Percentiles rank a stretch among this genome's conserved stretches.
These are phyloP conservation scores for Picus viridis DNA, from an alignment of 2,797 vertebrate species.

Conservation along the genomic window DNA sequence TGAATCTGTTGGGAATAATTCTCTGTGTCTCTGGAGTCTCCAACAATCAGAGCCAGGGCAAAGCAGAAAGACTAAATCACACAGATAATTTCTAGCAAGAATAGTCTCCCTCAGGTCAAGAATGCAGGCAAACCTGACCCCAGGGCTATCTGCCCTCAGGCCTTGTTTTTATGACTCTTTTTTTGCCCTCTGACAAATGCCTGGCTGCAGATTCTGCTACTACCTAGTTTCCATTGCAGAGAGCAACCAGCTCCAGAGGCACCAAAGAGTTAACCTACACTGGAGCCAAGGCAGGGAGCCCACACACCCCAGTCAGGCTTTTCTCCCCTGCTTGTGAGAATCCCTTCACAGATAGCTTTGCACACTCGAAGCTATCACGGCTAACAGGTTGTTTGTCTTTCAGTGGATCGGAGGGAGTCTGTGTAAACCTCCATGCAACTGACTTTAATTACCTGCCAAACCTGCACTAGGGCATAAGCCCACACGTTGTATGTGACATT, in stretches of 20 bases:
- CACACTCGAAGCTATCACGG: conserved; percentile 20
- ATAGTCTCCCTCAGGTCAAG: conserved; percentile 30
- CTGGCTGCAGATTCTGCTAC: background rate
- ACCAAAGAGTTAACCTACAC: background rate
- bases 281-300: background rate
- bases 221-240: background rate
- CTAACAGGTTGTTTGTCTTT: conserved; percentile 62
- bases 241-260: background rate
- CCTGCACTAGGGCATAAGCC: conserved; percentile 64
- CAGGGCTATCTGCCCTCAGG: conserved; percentile 31
- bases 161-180: conserved; percentile 35
- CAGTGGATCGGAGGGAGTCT: conserved; percentile 33
- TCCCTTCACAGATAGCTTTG: background rate
- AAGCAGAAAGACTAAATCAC: conserved; percentile 6
- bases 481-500: conserved; percentile 46
- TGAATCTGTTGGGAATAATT: background rate
- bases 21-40: background rate
- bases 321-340: background rate
- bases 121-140: conserved; percentile 57
- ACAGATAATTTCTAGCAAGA: background rate
- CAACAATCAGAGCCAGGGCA: background rate
- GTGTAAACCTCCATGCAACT: conserved; percentile 55
- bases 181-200: background rate
- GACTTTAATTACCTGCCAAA: conserved; percentile 74
- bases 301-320: background rate